These are phyloP conservation scores for Microvelia longipes DNA, from an alignment of 1,140 invertebrate genomes.

Conservation along the genomic window DNA sequence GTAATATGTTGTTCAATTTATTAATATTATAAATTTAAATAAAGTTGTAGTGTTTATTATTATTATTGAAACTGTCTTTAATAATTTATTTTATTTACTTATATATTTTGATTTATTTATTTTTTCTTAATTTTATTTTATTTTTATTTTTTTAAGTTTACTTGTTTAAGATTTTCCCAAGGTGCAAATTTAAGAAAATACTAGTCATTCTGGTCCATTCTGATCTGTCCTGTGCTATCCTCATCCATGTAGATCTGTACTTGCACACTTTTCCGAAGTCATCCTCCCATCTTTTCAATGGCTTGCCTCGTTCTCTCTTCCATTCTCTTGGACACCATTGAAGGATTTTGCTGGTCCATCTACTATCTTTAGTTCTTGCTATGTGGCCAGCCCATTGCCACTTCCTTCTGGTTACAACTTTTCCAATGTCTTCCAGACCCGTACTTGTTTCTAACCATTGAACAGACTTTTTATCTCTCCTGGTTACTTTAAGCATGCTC, in stretches of 20 bases:
- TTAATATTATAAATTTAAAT: no score
- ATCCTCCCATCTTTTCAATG: not conserved
- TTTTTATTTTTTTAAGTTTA: no score
- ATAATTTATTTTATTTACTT: no score
- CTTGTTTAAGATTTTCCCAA: no score
- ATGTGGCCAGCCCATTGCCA: not conserved
- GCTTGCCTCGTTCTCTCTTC: not conserved
- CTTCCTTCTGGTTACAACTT: not conserved
- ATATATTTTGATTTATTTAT: no score
- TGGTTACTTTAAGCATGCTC: not conserved
- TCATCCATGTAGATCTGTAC: not conserved
- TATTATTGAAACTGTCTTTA: no score
- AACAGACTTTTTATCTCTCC: not conserved
- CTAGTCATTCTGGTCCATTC: no score
- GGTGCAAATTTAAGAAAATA: no score
- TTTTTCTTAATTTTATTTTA: no score
- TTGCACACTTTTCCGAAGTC: not conserved
- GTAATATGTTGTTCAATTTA: no score
- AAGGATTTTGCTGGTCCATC: not conserved
- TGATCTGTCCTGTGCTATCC: not conserved
- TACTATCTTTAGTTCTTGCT: not conserved
- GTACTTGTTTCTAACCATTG: not conserved
- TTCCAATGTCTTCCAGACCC: not conserved
- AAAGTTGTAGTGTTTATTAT: no score
- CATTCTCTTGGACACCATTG: not conserved